Base-by-base conservation (phyloP, 2,888 invertebrate genomes). In the Xestobium rufovillosum region DNA sequence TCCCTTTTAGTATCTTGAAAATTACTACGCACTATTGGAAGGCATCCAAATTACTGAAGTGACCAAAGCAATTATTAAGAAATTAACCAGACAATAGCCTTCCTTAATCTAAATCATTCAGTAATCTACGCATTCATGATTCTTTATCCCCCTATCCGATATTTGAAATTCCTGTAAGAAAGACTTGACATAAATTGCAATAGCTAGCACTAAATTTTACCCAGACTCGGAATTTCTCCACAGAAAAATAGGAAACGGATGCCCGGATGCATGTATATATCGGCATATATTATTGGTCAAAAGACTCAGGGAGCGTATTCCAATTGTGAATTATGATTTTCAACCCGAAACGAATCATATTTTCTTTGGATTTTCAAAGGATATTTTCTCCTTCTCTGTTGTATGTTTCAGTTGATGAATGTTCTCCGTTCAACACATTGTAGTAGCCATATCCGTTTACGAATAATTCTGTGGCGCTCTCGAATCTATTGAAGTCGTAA, bases 221-320 rank as follows among this genome's bases (percentile, higher is more conserved):
- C n/a, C n/a, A n/a, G n/a, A n/a, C n/a, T n/a, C n/a, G n/a, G n/a
- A n/a, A n/a, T n/a, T n/a, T n/a, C n/a, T n/a, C n/a, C n/a, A 38
- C 38, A 29, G 47, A 45, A 38, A 47, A 43, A 49, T 44, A 44
- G 48, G 33, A 48, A 49, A 43, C 47, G 39, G 46, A 50, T 47
- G 45, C 45, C 45, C 47, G 45, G 47, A 47, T 40, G 43, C 42
- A 46, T 28, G 35, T 43, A 41, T 52, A 50, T 50, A 59, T 57
- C 56, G 56, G 62, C 61, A 63, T 64, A 63, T 53, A 63, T 63
- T 65, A 65, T 65, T 63, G 65, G 63, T 63, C 65, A 63, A 65
- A 65, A 63, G 65, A 55, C 49, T 56, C 61, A 59, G 51, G 45
- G 53, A 60, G 60, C 61, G 60, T 61, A 61, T 61, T 61, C 56